phyloP scores from a whole-genome alignment of 2,113 vertebrate species.

The Pteropus alecto region DNA sequence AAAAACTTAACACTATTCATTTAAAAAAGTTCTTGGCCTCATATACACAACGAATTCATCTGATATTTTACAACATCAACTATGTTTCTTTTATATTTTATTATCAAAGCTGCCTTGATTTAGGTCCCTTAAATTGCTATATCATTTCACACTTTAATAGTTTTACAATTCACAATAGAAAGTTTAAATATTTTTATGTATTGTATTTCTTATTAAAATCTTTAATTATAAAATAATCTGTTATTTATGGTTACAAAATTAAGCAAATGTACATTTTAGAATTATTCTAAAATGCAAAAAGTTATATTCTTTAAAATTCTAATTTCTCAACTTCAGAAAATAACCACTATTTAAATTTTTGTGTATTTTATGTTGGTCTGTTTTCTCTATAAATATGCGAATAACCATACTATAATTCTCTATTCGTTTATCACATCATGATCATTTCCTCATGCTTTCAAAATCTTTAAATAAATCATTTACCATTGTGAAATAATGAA shows the following conservation, averaged over 20 bases:
- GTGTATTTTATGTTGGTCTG: background rate
- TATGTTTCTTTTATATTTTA: conserved; percentile 20
- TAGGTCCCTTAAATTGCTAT: background rate
- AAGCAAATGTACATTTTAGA: conserved; percentile 17
- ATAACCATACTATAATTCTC: background rate
- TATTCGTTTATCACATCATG: background rate
- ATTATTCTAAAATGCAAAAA: conserved; percentile 27
- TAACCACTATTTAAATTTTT: background rate
- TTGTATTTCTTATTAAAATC: conserved; percentile 2
- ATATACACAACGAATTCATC: background rate
- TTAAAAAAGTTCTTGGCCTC: background rate
- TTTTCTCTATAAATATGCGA: conserved; percentile 1
- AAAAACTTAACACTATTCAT: background rate
- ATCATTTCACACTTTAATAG: conserved; percentile 8
- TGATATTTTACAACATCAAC: background rate
- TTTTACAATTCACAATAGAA: background rate
- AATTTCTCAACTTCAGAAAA: background rate
- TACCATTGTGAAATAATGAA: background rate
- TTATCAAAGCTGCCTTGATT: conserved; percentile 1
- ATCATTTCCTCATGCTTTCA: background rate
- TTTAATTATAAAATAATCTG: conserved; percentile 40
- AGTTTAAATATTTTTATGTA: conserved; percentile 20
- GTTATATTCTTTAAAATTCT: background rate
- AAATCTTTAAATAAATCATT: background rate
- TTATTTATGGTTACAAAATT: conserved; percentile 29